phyloP scores from a whole-genome alignment of 2,797 vertebrate species.

The Thripadectes ignobilis region DNA sequence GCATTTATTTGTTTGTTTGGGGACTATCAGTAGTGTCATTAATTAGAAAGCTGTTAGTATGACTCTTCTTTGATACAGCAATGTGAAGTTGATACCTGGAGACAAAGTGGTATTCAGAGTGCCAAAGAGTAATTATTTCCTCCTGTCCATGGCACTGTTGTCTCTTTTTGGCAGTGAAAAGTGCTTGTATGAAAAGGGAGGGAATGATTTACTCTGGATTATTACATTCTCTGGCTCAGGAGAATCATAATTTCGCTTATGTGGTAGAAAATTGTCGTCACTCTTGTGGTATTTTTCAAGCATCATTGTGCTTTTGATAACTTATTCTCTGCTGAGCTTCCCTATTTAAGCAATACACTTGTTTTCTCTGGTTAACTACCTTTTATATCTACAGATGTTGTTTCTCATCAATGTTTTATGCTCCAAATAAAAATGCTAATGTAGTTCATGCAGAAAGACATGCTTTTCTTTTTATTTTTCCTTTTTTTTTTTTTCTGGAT shows the following conservation, averaged over 20 bases:
- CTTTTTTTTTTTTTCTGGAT: not conserved
- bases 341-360: not conserved
- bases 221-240: not conserved
- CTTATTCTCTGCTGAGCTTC: not conserved
- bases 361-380: constrained; percentile 3
- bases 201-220: not conserved
- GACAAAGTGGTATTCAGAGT: constrained; percentile 1
- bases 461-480: not conserved
- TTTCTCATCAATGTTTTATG: constrained; percentile 5
- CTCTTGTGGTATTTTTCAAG: constrained; percentile 1
- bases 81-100: constrained; percentile 18
- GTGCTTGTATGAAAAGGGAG: not conserved
- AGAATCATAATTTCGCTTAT: not conserved
- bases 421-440: not conserved
- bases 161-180: not conserved
- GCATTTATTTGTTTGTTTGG: constrained; percentile 23
- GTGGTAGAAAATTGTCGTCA: not conserved
- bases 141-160: not conserved
- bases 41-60: constrained; percentile 10
- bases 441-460: not conserved
- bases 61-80: not conserved
- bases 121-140: not conserved
- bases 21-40: not conserved
- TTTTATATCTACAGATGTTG: not conserved
- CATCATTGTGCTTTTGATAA: constrained; percentile 11